Conservation (phyloP, 2,888 invertebrate genomes). For the Dione vanillae region DNA sequence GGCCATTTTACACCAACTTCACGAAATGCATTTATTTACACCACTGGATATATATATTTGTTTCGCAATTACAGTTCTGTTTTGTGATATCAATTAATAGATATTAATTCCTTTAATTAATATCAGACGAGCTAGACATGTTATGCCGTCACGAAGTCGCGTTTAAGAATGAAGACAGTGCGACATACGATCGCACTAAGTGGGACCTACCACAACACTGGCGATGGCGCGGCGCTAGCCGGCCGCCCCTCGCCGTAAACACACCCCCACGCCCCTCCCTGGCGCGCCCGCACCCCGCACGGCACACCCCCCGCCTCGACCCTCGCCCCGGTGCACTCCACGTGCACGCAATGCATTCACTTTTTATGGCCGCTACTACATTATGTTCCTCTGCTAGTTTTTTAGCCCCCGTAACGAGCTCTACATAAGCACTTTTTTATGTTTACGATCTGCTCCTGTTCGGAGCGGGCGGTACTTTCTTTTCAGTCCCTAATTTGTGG, state of each 20-base stretch:
- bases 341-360: slow-evolving; percentile 82
- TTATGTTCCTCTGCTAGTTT: slow-evolving; percentile 79
- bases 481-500: slow-evolving; percentile 69
- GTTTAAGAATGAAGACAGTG: slow-evolving; percentile 65
- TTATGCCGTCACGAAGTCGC: slow-evolving; percentile 70
- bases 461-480: slow-evolving; percentile 69
- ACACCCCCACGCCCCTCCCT: slow-evolving; percentile 75
- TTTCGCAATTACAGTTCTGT: slow-evolving; percentile 39
- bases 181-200: slow-evolving; percentile 69
- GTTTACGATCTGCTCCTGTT: slow-evolving; percentile 75
- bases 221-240: slow-evolving; percentile 65
- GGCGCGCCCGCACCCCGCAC: slow-evolving; percentile 43
- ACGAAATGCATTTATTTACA: slow-evolving; percentile 74
- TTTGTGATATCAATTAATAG: slow-evolving; percentile 39
- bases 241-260: slow-evolving; percentile 78
- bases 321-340: slow-evolving; percentile 62
- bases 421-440: slow-evolving; percentile 82
- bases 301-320: slow-evolving; percentile 47
- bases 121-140: slow-evolving; percentile 58
- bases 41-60: slow-evolving; percentile 54
- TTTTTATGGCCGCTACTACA: slow-evolving; percentile 81
- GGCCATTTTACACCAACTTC: slow-evolving; percentile 84
- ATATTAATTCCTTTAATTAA: slow-evolving; percentile 1
- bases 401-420: slow-evolving; percentile 73
- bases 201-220: slow-evolving; percentile 88